Evolutionary conservation across 30 jellyfish, hydroid and myxozoan genomes (phyloP).

Genomic region (Turritopsis dohrnii): DNA sequence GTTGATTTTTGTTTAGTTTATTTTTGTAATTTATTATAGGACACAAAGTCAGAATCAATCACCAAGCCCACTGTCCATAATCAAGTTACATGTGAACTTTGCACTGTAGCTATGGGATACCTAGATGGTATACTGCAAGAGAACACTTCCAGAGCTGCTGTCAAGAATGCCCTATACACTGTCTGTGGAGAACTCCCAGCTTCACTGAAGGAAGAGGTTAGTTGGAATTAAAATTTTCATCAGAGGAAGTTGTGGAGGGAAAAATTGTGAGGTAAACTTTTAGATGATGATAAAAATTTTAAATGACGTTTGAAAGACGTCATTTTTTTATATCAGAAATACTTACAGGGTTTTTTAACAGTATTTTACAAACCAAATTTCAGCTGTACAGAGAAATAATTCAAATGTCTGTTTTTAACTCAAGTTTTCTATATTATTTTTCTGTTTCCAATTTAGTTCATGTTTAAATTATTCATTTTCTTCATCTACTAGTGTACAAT

Average conservation of each 20-base stretch:
- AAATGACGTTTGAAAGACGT: too few species aligned
- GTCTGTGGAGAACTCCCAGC: slow-evolving; percentile 31
- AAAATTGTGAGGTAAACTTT: too few species aligned
- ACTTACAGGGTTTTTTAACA: too few species aligned
- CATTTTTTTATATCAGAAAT: too few species aligned
- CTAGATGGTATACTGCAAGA: slow-evolving; percentile 17
- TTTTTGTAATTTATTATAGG: not conserved
- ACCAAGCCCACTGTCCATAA: not conserved
- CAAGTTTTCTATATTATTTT: too few species aligned
- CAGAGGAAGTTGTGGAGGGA: too few species aligned
- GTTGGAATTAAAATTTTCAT: not conserved
- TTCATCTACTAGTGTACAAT: slow-evolving; percentile 6
- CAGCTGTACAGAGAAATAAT: too few species aligned
- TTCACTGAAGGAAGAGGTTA: slow-evolving; percentile 11
- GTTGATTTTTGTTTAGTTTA: too few species aligned
- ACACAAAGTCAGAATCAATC: not conserved
- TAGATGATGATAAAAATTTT: too few species aligned
- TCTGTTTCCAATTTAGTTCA: too few species aligned
- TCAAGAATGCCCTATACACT: slow-evolving; percentile 19
- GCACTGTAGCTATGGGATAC: slow-evolving; percentile 27
- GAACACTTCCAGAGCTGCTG: slow-evolving; percentile 22
- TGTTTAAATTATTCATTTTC: not conserved
- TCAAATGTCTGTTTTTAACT: too few species aligned
- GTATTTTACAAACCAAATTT: too few species aligned
- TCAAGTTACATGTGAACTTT: slow-evolving; percentile 31